Percentiles rank a stretch among this genome's conserved stretches.
Evolutionary conservation across 2,113 vertebrate species (phyloP).

Genomic region (Struthio camelus): DNA sequence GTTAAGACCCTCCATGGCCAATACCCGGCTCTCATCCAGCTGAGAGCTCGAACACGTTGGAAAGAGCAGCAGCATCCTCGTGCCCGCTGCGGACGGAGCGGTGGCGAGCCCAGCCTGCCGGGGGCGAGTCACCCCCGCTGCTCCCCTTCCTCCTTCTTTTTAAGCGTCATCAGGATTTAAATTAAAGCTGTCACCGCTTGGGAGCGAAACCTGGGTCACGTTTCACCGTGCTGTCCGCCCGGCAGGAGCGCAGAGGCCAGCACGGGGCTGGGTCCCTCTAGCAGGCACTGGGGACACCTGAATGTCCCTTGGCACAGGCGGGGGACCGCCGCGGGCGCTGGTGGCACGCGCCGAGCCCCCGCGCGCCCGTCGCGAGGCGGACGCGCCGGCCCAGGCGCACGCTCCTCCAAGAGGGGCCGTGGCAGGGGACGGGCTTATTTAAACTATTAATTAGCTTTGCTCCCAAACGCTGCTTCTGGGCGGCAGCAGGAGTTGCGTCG

Average conservation of each 20-base stretch:
- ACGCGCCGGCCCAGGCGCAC: accelerated
- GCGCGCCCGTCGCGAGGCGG: accelerated
- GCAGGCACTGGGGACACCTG: background rate
- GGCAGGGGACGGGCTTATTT: background rate
- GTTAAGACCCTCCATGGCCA: background rate
- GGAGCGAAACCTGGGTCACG: accelerated
- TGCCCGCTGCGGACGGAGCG: background rate
- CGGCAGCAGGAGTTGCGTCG: constrained; percentile 70
- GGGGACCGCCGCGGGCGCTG: accelerated
- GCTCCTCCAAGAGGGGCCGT: background rate
- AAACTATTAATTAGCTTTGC: constrained; percentile 46
- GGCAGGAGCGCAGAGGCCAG: background rate
- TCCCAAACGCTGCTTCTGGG: constrained; percentile 62
- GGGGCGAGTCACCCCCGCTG: accelerated
- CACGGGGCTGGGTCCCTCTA: background rate
- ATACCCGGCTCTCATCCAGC: background rate
- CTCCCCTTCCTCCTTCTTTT: background rate
- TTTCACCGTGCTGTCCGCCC: background rate
- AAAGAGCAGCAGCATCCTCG: background rate
- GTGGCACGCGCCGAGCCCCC: accelerated
- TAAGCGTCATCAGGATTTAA: background rate
- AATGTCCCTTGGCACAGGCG: accelerated
- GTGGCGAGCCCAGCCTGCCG: background rate
- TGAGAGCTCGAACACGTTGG: background rate
- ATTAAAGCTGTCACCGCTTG: background rate